Evolutionary conservation across 2,888 invertebrate species (phyloP).

Genomic region (Calliscelio sp.): DNA sequence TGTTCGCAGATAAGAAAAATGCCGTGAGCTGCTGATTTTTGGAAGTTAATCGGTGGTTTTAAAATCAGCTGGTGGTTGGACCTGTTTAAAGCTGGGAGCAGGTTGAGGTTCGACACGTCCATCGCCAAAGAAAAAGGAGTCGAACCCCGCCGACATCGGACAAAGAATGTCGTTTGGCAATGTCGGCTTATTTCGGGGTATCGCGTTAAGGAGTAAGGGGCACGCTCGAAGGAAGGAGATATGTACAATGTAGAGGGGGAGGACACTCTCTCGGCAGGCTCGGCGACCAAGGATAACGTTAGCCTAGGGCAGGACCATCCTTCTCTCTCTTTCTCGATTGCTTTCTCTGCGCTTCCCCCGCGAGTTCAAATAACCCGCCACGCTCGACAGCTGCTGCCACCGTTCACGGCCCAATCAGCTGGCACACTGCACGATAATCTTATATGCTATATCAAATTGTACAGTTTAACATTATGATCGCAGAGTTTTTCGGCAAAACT

Average conservation of each 20-base stretch:
- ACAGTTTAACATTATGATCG: no score
- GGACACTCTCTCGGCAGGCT: conserved; percentile 57
- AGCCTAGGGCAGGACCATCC: conserved; percentile 83
- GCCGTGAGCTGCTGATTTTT: no score
- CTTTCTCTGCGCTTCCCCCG: conserved; percentile 49
- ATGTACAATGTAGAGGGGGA: conserved; percentile 42
- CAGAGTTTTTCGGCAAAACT: no score
- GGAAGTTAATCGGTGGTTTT: background rate
- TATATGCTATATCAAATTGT: no score
- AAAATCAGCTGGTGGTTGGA: conserved; percentile 17
- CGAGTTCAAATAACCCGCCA: conserved; percentile 69
- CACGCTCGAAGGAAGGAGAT: conserved; percentile 23
- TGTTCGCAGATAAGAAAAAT: no score
- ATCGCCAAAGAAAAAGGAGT: conserved; percentile 23
- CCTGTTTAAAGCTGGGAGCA: conserved; percentile 35
- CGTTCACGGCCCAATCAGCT: conserved; percentile 75
- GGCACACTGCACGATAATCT: no score
- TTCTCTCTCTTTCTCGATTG: conserved; percentile 59
- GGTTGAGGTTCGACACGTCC: conserved; percentile 3
- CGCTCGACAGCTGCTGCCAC: conserved; percentile 72
- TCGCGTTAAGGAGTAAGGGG: conserved; percentile 45
- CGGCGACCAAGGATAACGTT: conserved; percentile 82
- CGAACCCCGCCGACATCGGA: conserved; percentile 16
- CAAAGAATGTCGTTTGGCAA: conserved; percentile 45
- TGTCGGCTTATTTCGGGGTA: conserved; percentile 47